Percentiles rank a stretch among this genome's conserved stretches.
Evolutionary conservation across 92 coral and sea anemone genomes (phyloP).

Genomic region (Phenganax stokvisi): DNA sequence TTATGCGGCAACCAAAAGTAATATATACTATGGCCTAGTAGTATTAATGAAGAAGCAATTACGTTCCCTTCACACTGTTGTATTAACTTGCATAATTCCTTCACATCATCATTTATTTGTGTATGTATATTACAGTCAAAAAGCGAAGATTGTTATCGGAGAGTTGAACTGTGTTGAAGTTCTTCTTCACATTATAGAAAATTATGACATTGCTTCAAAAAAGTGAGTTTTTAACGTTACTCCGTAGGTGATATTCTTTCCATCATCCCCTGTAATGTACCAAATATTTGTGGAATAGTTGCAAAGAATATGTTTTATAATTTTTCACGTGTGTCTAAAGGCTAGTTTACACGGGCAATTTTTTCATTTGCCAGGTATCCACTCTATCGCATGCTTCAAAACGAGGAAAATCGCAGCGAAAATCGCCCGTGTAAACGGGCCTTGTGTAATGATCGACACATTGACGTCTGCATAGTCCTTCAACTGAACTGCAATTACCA

Average conservation of each 20-base stretch:
- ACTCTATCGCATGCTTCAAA: too few species aligned
- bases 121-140: slow-evolving; percentile 55
- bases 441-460: not conserved
- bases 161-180: slow-evolving; percentile 86
- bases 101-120: not conserved
- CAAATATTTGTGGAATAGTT: not conserved
- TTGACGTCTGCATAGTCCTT: not conserved
- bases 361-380: too few species aligned
- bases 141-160: slow-evolving; percentile 82
- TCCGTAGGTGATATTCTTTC: not conserved
- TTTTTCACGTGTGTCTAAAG: too few species aligned
- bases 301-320: too few species aligned
- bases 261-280: not conserved
- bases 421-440: not conserved
- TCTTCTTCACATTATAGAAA: slow-evolving; percentile 78
- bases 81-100: not conserved
- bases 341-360: too few species aligned
- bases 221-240: slow-evolving; percentile 58
- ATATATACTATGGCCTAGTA: not conserved
- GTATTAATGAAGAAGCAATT: not conserved
- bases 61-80: not conserved
- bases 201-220: slow-evolving; percentile 84
- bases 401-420: too few species aligned
- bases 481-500: not conserved
- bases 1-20: not conserved